Evolutionary conservation across 2,888 invertebrate genomes (phyloP).

Genomic region (Philaethria dido): DNA sequence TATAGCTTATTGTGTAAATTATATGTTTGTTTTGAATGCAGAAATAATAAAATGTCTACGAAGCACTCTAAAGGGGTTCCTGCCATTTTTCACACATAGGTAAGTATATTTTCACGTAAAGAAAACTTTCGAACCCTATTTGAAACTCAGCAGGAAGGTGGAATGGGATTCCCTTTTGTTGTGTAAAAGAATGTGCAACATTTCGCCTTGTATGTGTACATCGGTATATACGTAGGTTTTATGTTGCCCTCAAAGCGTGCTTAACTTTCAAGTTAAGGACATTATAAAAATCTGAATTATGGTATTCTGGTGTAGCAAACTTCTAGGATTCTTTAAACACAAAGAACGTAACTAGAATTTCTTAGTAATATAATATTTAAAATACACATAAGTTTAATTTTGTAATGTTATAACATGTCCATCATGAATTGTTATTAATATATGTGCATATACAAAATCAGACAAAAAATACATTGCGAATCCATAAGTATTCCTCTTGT

Average conservation of each 20-base stretch:
- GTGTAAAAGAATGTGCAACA: slow-evolving; percentile 36
- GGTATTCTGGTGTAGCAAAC: neutral
- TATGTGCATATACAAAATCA: too few relatives aligned
- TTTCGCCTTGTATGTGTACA: slow-evolving; percentile 8
- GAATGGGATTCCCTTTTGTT: slow-evolving; percentile 36
- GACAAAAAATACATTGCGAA: too few relatives aligned
- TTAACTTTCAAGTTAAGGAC: slow-evolving; percentile 29
- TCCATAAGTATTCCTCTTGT: too few relatives aligned
- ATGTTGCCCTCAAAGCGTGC: slow-evolving; percentile 33
- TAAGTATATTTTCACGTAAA: slow-evolving; percentile 42
- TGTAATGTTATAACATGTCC: too few relatives aligned
- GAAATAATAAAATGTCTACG: neutral
- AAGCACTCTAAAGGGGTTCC: slow-evolving; percentile 31
- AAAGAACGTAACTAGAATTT: too few relatives aligned
- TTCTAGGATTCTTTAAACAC: too few relatives aligned
- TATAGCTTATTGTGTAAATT: too few relatives aligned
- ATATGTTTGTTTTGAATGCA: neutral
- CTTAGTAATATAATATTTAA: too few relatives aligned
- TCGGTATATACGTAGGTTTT: neutral
- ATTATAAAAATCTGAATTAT: slow-evolving; percentile 26
- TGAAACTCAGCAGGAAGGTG: slow-evolving; percentile 35
- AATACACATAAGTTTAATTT: neutral
- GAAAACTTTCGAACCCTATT: slow-evolving; percentile 40
- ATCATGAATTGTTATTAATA: too few relatives aligned
- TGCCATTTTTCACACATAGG: slow-evolving; percentile 29